phyloP scores from a whole-genome alignment of 2,888 invertebrate species.

The Macrophya alboannulata region DNA sequence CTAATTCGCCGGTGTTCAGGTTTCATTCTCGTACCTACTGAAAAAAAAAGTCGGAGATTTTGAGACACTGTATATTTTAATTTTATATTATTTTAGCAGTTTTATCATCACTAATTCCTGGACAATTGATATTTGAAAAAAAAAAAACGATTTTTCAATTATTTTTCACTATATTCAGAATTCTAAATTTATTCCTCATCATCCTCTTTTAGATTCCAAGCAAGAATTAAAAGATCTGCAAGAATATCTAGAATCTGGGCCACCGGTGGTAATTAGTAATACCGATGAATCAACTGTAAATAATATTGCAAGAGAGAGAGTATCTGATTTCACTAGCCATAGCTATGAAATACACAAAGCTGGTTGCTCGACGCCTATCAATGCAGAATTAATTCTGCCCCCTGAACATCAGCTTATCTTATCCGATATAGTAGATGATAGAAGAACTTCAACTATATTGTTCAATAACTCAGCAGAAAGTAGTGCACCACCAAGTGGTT shows the following conservation, averaged over 20 bases:
- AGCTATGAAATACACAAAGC: slow-evolving; percentile 2
- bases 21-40: too few relatives aligned
- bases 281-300: background rate
- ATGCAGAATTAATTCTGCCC: background rate
- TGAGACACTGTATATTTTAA: too few relatives aligned
- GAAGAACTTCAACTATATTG: background rate
- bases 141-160: too few relatives aligned
- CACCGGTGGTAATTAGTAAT: too few relatives aligned
- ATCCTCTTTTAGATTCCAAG: background rate
- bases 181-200: background rate
- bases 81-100: too few relatives aligned
- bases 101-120: too few relatives aligned
- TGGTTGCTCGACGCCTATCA: slow-evolving; percentile 18
- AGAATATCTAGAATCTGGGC: background rate
- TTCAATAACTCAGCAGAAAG: slow-evolving; percentile 20
- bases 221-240: background rate
- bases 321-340: background rate
- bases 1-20: background rate
- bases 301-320: background rate
- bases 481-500: slow-evolving; percentile 24
- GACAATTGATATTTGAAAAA: too few relatives aligned
- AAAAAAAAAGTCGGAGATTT: too few relatives aligned
- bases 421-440: slow-evolving; percentile 4
- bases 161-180: background rate
- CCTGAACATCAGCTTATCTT: background rate